Conservation (phyloP, 30 jellyfish, hydroid and myxozoan genomes). For the Pseudorhiza aurosa region DNA sequence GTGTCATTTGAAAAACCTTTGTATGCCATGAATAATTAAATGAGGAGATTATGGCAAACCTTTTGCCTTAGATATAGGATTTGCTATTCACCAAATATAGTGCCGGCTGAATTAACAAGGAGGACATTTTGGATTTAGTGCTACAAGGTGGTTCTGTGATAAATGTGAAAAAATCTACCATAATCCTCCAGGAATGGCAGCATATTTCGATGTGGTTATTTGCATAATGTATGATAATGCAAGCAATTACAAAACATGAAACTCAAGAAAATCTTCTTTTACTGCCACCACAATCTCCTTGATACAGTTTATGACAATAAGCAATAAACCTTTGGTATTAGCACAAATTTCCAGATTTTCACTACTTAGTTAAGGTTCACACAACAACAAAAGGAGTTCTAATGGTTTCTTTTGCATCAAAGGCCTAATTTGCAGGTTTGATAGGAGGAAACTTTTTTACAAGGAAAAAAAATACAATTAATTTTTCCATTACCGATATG, state of each 20-base stretch:
- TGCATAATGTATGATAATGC: background rate
- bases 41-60: slow-evolving; percentile 12
- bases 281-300: background rate
- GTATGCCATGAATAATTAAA: slow-evolving; percentile 11
- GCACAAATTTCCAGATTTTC: too few species aligned
- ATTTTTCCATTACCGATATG: too few species aligned
- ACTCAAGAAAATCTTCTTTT: background rate
- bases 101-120: slow-evolving; percentile 17
- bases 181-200: background rate
- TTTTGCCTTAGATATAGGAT: slow-evolving; percentile 17
- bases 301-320: too few species aligned
- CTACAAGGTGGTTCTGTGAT: slow-evolving; percentile 24
- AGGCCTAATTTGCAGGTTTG: too few species aligned
- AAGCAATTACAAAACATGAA: background rate
- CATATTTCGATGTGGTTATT: background rate
- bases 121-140: slow-evolving; percentile 4
- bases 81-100: slow-evolving; percentile 34
- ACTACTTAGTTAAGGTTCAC: too few species aligned
- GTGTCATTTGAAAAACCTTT: background rate
- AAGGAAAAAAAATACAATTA: too few species aligned
- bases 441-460: too few species aligned
- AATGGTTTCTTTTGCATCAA: too few species aligned
- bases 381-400: too few species aligned
- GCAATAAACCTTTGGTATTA: too few species aligned
- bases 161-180: background rate